A percentile compares a stretch with the other conserved stretches of the same genome.
phyloP scores from a whole-genome alignment of 2,113 vertebrate species.

The Eulemur rufifrons region DNA sequence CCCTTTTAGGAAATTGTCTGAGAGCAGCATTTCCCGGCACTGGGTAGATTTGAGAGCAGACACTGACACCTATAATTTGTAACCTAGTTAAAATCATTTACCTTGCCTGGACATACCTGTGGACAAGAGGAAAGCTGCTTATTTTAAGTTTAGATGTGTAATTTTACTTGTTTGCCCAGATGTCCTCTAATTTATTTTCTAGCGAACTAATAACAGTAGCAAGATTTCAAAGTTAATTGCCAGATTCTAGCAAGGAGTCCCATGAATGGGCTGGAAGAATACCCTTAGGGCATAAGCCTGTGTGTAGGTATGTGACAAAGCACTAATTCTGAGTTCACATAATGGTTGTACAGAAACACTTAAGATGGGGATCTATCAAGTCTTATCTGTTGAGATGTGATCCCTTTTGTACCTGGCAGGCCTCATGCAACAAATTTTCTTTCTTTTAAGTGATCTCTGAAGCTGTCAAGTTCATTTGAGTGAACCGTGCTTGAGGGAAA shows the following conservation, averaged over 20 bases:
- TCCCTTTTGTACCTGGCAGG: constrained; percentile 82
- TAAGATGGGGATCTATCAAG: constrained; percentile 68
- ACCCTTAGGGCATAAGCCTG: constrained; percentile 65
- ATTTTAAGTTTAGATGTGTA: constrained; percentile 5
- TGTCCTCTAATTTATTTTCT: constrained; percentile 74
- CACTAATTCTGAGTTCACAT: constrained; percentile 75
- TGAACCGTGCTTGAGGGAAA: constrained; percentile 70
- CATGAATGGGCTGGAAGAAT: constrained; percentile 66
- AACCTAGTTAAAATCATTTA: neutral
- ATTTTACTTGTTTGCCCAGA: constrained; percentile 58
- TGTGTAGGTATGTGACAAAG: constrained; percentile 64
- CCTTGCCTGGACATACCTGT: neutral
- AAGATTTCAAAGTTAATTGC: constrained; percentile 77
- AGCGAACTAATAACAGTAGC: constrained; percentile 62
- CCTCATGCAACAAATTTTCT: constrained; percentile 74
- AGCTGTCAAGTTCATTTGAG: constrained; percentile 68
- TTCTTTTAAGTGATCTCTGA: constrained; percentile 76
- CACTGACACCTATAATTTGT: neutral
- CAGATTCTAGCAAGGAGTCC: constrained; percentile 67
- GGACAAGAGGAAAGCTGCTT: neutral
- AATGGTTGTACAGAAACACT: constrained; percentile 74
- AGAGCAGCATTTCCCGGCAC: neutral
- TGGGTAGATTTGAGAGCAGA: neutral
- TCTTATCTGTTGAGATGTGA: constrained; percentile 79
- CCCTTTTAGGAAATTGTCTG: neutral